Percentiles rank a stretch among this genome's conserved stretches.
Evolutionary conservation across 2,113 vertebrate species (phyloP).

Genomic region (Dasypus novemcinctus): DNA sequence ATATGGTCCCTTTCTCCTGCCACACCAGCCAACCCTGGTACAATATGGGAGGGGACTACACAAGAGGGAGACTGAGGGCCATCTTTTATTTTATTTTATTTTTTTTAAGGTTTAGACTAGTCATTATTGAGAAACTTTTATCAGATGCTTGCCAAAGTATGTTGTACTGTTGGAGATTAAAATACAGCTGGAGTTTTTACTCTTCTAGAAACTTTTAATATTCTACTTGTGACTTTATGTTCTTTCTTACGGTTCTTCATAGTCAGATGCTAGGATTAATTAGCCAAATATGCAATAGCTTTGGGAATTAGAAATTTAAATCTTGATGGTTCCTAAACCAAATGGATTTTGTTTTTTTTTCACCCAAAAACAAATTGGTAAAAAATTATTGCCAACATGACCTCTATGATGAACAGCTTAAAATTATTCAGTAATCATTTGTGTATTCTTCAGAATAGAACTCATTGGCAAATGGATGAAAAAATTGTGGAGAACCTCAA

Average conservation of each 20-base stretch:
- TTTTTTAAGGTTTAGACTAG: background rate
- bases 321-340: constrained; percentile 37
- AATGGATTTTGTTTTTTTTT: constrained; percentile 46
- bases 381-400: constrained; percentile 54
- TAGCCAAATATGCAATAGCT: constrained; percentile 57
- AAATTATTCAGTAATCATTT: constrained; percentile 39
- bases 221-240: constrained; percentile 18
- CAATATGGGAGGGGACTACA: background rate
- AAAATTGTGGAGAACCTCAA: background rate
- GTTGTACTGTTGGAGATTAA: background rate
- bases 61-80: background rate
- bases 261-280: constrained; percentile 60
- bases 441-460: constrained; percentile 49
- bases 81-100: background rate
- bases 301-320: constrained; percentile 63
- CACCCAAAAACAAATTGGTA: constrained; percentile 36
- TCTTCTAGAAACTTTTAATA: constrained; percentile 30
- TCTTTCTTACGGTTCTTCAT: constrained; percentile 53
- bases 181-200: constrained; percentile 29
- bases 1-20: background rate
- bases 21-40: background rate
- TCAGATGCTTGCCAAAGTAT: constrained; percentile 9
- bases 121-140: background rate
- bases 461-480: constrained; percentile 26
- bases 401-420: constrained; percentile 43